Percentiles rank a stretch among this genome's conserved stretches.
These are phyloP conservation scores for Bedellia somnulentella DNA, from an alignment of 2,888 invertebrate species.

Conservation along the genomic window DNA sequence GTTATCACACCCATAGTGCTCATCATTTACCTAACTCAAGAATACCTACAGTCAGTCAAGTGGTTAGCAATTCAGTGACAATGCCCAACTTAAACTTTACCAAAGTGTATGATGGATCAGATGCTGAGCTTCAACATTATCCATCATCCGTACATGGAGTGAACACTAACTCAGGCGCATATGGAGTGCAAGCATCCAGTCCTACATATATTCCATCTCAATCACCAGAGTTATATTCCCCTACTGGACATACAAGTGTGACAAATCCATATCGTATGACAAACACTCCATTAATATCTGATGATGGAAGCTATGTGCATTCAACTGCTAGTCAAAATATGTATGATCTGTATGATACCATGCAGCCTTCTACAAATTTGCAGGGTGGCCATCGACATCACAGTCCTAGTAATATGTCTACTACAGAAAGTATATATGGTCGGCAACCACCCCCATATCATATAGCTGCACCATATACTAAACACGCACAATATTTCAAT, in stretches of 20 bases:
- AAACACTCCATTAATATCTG: conserved; percentile 47
- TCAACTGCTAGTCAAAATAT: conserved; percentile 47
- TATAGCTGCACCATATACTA: conserved; percentile 80
- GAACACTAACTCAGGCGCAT: conserved; percentile 37
- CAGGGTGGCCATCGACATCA: conserved; percentile 41
- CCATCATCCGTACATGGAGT: conserved; percentile 26
- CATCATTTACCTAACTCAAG: conserved; percentile 35
- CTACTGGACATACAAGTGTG: conserved; percentile 50
- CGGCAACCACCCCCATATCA: conserved; percentile 79
- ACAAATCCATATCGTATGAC: conserved; percentile 55
- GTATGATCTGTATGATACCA: conserved; percentile 50
- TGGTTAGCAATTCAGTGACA: conserved; percentile 42
- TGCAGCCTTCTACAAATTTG: conserved; percentile 38
- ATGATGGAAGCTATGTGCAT: conserved; percentile 49
- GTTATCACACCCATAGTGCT: conserved; percentile 37
- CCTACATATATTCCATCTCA: conserved; percentile 48
- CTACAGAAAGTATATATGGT: conserved; percentile 30
- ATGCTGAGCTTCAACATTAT: conserved; percentile 31
- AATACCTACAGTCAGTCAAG: conserved; percentile 47
- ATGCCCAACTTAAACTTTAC: conserved; percentile 53
- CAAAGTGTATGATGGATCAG: conserved; percentile 27
- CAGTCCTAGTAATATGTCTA: conserved; percentile 32
- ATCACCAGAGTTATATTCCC: conserved; percentile 49
- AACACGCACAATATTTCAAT: conserved; percentile 72
- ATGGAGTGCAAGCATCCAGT: conserved; percentile 33